A percentile compares a stretch with the other conserved stretches of the same genome.
These are phyloP conservation scores for Andrena flavipes DNA, from an alignment of 2,888 invertebrate genomes.

Conservation along the genomic window DNA sequence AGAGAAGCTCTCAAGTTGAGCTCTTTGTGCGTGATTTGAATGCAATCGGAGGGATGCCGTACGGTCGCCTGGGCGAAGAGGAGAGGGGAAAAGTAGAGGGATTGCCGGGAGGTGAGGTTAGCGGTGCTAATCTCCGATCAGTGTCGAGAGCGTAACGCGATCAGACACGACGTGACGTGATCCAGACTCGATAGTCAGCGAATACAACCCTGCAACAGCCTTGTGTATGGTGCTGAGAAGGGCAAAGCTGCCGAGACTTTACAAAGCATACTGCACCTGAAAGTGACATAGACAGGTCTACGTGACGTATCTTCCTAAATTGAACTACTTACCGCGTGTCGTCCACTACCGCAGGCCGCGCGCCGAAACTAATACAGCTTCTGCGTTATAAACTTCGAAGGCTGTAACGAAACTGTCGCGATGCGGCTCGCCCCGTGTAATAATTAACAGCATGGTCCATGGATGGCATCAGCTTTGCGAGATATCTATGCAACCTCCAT, in stretches of 20 bases:
- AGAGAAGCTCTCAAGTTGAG: constrained; percentile 76
- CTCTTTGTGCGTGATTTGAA: constrained; percentile 84
- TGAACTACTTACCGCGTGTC: constrained; percentile 61
- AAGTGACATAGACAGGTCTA: constrained; percentile 68
- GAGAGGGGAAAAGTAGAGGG: constrained; percentile 51
- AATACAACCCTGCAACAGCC: constrained; percentile 74
- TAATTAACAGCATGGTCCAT: no score
- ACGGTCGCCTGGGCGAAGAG: constrained; percentile 42
- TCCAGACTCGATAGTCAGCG: constrained; percentile 81
- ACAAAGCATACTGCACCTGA: constrained; percentile 64
- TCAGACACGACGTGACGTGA: constrained; percentile 83
- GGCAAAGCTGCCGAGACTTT: constrained; percentile 69
- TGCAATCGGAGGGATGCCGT: constrained; percentile 80
- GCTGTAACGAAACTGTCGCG: neutral
- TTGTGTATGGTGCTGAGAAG: constrained; percentile 68
- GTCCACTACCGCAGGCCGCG: constrained; percentile 1
- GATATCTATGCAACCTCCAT: no score
- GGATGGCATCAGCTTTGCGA: no score
- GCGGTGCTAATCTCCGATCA: constrained; percentile 83
- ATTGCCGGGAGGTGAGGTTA: constrained; percentile 51
- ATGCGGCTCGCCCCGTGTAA: no score
- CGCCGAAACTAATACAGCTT: constrained; percentile 49
- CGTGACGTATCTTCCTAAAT: constrained; percentile 71
- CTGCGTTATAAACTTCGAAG: constrained; percentile 4
- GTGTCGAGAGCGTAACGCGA: constrained; percentile 84